phyloP scores from a whole-genome alignment of 2,888 invertebrate species.

The Peribatodes rhomboidaria region DNA sequence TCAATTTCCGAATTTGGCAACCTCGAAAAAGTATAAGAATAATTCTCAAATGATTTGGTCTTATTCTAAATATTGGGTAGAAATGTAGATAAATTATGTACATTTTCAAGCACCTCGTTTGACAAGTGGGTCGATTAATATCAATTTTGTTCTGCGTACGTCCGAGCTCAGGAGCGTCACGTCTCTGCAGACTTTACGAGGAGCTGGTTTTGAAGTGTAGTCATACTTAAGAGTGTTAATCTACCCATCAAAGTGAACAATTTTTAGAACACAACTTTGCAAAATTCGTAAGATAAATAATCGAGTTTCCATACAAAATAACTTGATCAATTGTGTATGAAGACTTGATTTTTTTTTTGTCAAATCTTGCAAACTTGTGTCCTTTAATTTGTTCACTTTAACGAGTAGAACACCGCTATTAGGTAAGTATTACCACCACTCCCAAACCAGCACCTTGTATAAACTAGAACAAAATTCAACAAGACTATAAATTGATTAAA shows the following conservation, averaged over 20 bases:
- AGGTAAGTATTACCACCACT: too few relatives aligned
- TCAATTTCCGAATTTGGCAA: slow-evolving; percentile 47
- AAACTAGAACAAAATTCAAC: neutral
- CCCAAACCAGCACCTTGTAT: too few relatives aligned
- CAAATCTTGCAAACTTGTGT: slow-evolving; percentile 14
- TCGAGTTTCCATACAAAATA: too few relatives aligned
- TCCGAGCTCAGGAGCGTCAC: slow-evolving; percentile 29
- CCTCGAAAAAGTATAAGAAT: slow-evolving; percentile 28
- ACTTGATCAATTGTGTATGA: too few relatives aligned
- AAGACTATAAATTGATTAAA: neutral
- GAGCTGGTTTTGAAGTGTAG: slow-evolving; percentile 33
- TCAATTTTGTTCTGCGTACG: slow-evolving; percentile 68
- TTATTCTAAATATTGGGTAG: slow-evolving; percentile 70
- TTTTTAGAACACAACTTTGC: too few relatives aligned
- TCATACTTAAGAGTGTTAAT: too few relatives aligned
- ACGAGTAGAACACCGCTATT: too few relatives aligned
- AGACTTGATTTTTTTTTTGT: too few relatives aligned
- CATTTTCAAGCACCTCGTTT: slow-evolving; percentile 80
- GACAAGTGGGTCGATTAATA: slow-evolving; percentile 75
- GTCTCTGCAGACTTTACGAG: neutral
- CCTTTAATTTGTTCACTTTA: too few relatives aligned
- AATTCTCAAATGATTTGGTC: slow-evolving; percentile 53
- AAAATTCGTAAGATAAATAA: too few relatives aligned
- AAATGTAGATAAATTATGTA: slow-evolving; percentile 73
- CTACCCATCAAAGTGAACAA: too few relatives aligned